Percentiles rank a stretch among this genome's conserved stretches.
These are phyloP conservation scores for Intellagama lesueurii DNA, from an alignment of 2,797 vertebrate genomes.

Conservation along the genomic window DNA sequence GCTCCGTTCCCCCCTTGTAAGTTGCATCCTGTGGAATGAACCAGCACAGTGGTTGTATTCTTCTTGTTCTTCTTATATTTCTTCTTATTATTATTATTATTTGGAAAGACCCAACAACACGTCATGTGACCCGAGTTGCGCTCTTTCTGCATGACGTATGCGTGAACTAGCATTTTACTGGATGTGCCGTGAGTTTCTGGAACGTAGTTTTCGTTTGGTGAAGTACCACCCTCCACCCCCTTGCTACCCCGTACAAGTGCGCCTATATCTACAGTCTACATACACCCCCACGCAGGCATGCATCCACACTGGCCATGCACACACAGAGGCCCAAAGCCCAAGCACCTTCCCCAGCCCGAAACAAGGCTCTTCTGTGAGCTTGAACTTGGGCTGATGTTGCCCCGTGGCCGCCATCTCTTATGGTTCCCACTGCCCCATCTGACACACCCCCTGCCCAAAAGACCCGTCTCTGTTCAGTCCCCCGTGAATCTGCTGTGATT, in stretches of 20 bases:
- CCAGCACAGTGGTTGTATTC: constrained; percentile 70
- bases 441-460: neutral
- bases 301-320: neutral
- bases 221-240: neutral
- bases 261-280: neutral
- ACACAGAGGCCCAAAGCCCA: too few species aligned
- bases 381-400: neutral
- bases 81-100: neutral
- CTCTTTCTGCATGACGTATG: constrained; percentile 74
- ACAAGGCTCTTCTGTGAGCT: neutral
- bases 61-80: neutral
- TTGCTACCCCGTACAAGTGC: neutral
- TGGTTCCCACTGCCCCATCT: too few species aligned
- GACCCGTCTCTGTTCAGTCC: neutral
- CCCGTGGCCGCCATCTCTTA: neutral
- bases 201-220: constrained; percentile 70
- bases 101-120: constrained; percentile 7
- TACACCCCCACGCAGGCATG: too few species aligned
- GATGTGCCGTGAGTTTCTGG: constrained; percentile 83
- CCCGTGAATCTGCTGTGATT: neutral
- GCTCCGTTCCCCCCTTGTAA: constrained; percentile 82
- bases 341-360: neutral
- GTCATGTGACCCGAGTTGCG: constrained; percentile 32
- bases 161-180: constrained; percentile 83
- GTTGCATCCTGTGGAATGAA: constrained; percentile 76